Conservation (phyloP, 2,113 vertebrate genomes). For the Chamaetylas fuelleborni region DNA sequence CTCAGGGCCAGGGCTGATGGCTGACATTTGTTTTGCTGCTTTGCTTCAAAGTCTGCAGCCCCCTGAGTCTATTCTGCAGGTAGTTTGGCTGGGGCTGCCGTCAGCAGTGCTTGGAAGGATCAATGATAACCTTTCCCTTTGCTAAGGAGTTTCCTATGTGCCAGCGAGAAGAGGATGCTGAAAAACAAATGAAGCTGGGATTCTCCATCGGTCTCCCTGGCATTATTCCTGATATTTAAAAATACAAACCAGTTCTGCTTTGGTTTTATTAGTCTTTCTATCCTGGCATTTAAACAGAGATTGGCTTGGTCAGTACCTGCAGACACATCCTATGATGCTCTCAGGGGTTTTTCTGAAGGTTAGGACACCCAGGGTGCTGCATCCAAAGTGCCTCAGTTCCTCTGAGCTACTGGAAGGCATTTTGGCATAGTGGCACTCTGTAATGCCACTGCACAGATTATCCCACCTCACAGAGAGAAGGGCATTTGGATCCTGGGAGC, state of each 20-base stretch:
- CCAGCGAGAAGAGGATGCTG: not conserved
- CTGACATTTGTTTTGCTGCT: constrained; percentile 23
- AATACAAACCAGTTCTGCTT: not conserved
- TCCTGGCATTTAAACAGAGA: constrained; percentile 33
- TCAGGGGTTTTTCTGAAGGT: not conserved
- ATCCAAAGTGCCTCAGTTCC: not conserved
- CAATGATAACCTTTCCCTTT: constrained; percentile 40
- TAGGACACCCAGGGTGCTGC: not conserved
- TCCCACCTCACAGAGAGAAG: not conserved
- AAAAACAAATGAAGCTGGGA: constrained; percentile 34
- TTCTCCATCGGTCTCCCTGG: constrained; percentile 6
- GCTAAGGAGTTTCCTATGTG: not conserved
- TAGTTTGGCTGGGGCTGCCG: rapidly evolving
- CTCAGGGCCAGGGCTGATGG: not conserved
- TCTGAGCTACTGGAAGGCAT: not conserved
- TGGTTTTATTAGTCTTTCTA: constrained; percentile 27
- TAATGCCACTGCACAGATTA: not conserved
- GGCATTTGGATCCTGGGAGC: not conserved
- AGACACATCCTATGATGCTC: not conserved
- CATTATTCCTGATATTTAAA: constrained; percentile 44
- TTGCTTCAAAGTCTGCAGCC: not conserved
- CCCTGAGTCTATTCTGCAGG: rapidly evolving
- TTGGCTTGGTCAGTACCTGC: not conserved
- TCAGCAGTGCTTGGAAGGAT: not conserved
- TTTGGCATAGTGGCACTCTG: rapidly evolving